phyloP scores from a whole-genome alignment of 2,888 invertebrate species.

The Erebia epiphron region DNA sequence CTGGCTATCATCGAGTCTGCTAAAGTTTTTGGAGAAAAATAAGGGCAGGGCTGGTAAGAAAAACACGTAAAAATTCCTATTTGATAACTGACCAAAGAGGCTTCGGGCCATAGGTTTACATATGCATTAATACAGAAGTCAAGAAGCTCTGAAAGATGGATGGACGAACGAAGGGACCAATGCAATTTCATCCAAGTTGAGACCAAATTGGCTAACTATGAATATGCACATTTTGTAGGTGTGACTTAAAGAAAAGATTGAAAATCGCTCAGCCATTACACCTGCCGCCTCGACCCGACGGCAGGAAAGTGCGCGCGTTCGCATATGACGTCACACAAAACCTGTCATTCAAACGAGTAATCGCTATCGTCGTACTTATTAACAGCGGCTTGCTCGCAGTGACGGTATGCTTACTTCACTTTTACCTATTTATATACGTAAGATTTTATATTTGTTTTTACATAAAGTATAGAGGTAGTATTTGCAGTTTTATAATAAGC shows the following conservation, averaged over 20 bases:
- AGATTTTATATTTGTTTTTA: neutral
- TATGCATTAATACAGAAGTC: no score
- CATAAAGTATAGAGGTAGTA: no score
- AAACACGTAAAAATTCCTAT: no score
- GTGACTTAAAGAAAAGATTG: slow-evolving; percentile 98
- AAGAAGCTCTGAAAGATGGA: no score
- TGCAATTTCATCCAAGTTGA: no score
- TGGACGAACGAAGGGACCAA: no score
- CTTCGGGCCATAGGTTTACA: no score
- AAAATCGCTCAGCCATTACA: slow-evolving; percentile 99
- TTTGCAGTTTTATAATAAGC: no score
- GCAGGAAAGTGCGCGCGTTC: slow-evolving; percentile 94
- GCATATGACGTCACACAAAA: slow-evolving; percentile 99
- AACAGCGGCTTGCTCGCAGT: slow-evolving; percentile 96
- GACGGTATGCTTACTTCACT: slow-evolving; percentile 85
- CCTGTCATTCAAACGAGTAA: slow-evolving; percentile 96
- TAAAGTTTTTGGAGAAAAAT: no score
- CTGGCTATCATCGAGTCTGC: no score
- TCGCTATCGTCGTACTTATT: slow-evolving; percentile 95
- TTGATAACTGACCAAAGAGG: no score
- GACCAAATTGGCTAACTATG: neutral
- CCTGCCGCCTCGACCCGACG: slow-evolving; percentile 97
- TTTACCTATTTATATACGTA: neutral
- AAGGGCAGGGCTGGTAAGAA: no score
- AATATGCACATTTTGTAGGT: slow-evolving; percentile 76